A percentile compares a stretch with the other conserved stretches of the same genome.
phyloP scores from a whole-genome alignment of 1,140 invertebrate genomes.

The Trissolcus basalis region DNA sequence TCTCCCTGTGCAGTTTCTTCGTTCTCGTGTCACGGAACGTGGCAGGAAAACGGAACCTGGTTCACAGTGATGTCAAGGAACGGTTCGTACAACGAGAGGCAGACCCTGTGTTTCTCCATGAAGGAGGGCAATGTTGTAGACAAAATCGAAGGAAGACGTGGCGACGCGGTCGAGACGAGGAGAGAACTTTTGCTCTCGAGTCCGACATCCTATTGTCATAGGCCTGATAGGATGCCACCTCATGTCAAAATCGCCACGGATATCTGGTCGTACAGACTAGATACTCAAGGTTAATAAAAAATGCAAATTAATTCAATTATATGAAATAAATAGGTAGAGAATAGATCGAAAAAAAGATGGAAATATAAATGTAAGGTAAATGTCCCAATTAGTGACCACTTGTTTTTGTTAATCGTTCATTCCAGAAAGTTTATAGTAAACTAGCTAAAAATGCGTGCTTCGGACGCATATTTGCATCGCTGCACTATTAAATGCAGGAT shows the following conservation, averaged over 20 bases:
- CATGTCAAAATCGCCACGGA: constrained; percentile 36
- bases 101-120: constrained; percentile 72
- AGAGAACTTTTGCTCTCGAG: constrained; percentile 68
- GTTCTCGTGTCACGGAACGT: constrained; percentile 79
- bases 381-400: too few species aligned
- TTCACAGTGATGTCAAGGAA: constrained; percentile 78
- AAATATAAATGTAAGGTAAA: too few species aligned
- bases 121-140: constrained; percentile 53
- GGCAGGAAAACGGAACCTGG: constrained; percentile 78
- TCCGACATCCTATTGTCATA: constrained; percentile 66
- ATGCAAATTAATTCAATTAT: too few species aligned
- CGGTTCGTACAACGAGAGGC: constrained; percentile 63
- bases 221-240: constrained; percentile 29
- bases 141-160: constrained; percentile 54
- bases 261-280: constrained; percentile 68
- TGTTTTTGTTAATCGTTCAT: too few species aligned
- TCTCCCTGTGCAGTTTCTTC: constrained; percentile 65
- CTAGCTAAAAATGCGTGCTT: too few species aligned
- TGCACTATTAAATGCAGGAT: too few species aligned
- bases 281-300: constrained; percentile 73
- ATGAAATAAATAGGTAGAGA: too few species aligned
- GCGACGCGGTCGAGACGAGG: constrained; percentile 56
- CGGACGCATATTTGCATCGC: too few species aligned
- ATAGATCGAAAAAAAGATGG: too few species aligned
- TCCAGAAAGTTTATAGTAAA: too few species aligned